Percentiles rank a stretch among this genome's conserved stretches.
phyloP scores from a whole-genome alignment of 2,888 invertebrate genomes.

The Sympetrum striolatum region DNA sequence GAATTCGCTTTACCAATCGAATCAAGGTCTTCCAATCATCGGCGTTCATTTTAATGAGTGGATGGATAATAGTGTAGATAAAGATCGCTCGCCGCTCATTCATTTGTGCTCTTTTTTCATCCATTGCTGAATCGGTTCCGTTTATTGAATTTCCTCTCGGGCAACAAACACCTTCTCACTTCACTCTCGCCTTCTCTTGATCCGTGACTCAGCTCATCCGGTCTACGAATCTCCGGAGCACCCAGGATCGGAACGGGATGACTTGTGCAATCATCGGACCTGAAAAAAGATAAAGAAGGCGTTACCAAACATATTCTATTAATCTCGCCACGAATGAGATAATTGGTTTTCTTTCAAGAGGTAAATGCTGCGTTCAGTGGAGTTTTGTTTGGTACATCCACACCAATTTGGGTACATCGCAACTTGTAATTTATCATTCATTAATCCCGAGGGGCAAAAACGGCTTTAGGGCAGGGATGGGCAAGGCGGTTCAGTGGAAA shows the following conservation, averaged over 20 bases:
- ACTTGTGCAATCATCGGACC: neutral
- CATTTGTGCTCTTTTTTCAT: neutral
- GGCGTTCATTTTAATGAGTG: too few species aligned
- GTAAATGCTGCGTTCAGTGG: too few species aligned
- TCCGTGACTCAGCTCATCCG: constrained; percentile 15
- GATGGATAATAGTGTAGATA: too few species aligned
- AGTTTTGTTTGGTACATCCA: too few species aligned
- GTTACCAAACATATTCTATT: constrained; percentile 6
- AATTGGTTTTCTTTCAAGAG: too few species aligned
- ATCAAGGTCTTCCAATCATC: too few species aligned
- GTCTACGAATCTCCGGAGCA: neutral
- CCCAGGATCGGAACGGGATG: neutral
- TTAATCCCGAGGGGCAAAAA: too few species aligned
- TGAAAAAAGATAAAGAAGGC: neutral
- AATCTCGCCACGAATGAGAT: neutral
- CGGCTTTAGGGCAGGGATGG: too few species aligned
- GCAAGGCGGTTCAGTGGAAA: too few species aligned
- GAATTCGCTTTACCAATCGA: too few species aligned
- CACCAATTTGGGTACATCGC: too few species aligned
- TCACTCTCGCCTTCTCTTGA: neutral
- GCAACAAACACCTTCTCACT: neutral
- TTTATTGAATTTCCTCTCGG: neutral
- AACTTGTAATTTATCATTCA: too few species aligned
- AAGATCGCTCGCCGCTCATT: neutral
- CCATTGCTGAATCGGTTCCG: neutral